Evolutionary conservation across 1,140 invertebrate genomes (phyloP).

Genomic region (Heliconius nattereri): DNA sequence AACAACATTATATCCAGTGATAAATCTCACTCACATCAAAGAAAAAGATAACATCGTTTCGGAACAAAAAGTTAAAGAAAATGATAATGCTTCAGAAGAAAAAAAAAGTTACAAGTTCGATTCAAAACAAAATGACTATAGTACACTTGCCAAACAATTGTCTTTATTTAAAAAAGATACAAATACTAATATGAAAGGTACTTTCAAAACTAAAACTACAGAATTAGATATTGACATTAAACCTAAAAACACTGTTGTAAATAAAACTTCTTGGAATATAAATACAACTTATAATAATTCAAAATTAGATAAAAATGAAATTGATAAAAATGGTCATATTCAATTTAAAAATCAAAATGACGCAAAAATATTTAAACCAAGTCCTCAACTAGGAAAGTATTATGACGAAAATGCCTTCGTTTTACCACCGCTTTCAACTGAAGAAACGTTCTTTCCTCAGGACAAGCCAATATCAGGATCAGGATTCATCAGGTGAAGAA

Average conservation of each 20-base stretch:
- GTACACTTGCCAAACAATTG: background rate
- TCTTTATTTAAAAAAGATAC: background rate
- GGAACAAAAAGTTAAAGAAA: background rate
- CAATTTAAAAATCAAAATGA: slow-evolving; percentile 38
- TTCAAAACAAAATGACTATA: background rate
- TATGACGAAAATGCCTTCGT: slow-evolving; percentile 56
- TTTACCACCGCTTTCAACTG: slow-evolving; percentile 33
- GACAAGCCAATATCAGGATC: slow-evolving; percentile 40
- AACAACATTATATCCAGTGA: slow-evolving; percentile 56
- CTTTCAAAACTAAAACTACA: background rate
- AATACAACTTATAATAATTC: slow-evolving; percentile 47
- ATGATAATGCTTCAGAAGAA: background rate
- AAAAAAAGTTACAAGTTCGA: background rate
- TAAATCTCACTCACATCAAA: background rate
- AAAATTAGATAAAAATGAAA: slow-evolving; percentile 38
- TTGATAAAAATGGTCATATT: slow-evolving; percentile 30
- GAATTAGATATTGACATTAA: background rate
- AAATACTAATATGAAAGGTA: background rate
- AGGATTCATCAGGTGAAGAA: slow-evolving; percentile 48
- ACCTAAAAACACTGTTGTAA: background rate
- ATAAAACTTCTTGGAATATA: slow-evolving; percentile 51
- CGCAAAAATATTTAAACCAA: slow-evolving; percentile 62
- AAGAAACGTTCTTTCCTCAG: slow-evolving; percentile 37
- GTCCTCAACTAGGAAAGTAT: slow-evolving; percentile 61
- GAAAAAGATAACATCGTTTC: background rate